Conservation (phyloP, 2,888 invertebrate genomes). For the Tholera decimalis region DNA sequence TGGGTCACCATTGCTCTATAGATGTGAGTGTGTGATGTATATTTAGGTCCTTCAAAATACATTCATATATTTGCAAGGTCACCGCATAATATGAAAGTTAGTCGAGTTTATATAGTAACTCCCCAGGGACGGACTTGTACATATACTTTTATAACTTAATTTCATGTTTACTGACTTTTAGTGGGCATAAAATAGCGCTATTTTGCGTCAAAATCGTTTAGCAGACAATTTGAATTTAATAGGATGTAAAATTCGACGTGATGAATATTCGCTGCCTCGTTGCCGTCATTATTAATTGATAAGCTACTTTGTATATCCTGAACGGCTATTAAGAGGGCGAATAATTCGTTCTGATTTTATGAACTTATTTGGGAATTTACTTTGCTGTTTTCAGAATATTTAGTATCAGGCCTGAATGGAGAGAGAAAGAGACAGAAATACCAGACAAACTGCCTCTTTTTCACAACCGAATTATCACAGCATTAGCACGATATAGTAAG, state of each 20-base stretch:
- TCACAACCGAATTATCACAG: no score
- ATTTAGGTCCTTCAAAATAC: not conserved
- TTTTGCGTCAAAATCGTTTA: conserved; percentile 48
- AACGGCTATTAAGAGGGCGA: conserved; percentile 26
- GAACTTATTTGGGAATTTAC: conserved; percentile 12
- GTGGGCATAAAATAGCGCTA: conserved; percentile 48
- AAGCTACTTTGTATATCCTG: conserved; percentile 35
- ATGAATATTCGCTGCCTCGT: conserved; percentile 37
- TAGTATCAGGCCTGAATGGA: not conserved
- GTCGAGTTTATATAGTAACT: conserved; percentile 37
- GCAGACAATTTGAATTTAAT: conserved; percentile 53
- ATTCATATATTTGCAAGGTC: not conserved
- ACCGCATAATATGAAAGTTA: conserved; percentile 5
- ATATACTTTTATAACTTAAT: conserved; percentile 59
- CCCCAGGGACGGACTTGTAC: conserved; percentile 34
- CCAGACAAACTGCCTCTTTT: no score
- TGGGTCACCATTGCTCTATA: no score
- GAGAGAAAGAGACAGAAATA: no score
- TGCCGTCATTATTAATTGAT: conserved; percentile 45
- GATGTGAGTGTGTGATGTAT: no score
- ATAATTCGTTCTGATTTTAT: conserved; percentile 32
- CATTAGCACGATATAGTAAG: no score
- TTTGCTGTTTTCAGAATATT: conserved; percentile 20
- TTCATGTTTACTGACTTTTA: conserved; percentile 54
- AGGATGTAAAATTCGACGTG: conserved; percentile 43